Percentiles rank a stretch among this genome's conserved stretches.
Conservation (phyloP, 2,113 vertebrate species). For the Aramus guarauna region DNA sequence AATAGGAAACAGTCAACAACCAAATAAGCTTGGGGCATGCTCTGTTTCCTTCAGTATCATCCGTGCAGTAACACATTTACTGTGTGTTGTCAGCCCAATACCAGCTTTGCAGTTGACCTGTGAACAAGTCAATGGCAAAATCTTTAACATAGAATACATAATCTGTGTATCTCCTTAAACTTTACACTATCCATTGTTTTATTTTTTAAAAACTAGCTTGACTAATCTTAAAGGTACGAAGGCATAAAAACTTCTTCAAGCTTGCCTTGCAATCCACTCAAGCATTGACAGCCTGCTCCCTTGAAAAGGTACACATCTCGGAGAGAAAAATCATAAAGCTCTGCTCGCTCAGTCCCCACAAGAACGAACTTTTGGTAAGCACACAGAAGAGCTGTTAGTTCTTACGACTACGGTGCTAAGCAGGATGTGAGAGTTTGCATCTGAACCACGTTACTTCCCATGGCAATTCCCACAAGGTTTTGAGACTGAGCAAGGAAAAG, state of each 20-base stretch:
- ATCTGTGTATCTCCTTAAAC: background rate
- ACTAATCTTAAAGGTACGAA: background rate
- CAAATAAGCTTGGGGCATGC: background rate
- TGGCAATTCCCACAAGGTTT: background rate
- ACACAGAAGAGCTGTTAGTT: background rate
- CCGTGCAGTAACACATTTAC: background rate
- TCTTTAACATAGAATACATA: background rate
- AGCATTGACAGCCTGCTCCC: background rate
- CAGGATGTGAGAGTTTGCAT: background rate
- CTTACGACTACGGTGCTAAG: accelerated
- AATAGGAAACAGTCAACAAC: background rate
- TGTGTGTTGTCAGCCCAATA: background rate
- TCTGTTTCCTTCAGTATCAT: background rate
- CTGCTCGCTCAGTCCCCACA: background rate
- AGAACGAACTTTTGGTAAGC: background rate
- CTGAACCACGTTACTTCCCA: background rate
- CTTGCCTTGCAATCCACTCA: background rate
- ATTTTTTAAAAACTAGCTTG: background rate
- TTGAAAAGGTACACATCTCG: background rate
- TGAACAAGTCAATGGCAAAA: background rate
- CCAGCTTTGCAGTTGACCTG: background rate
- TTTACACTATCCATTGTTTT: background rate
- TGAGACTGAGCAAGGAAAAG: background rate
- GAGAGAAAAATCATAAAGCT: background rate
- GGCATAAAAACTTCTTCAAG: background rate